phyloP scores from a whole-genome alignment of 2,797 vertebrate genomes.

The Lepidocolaptes lacrymiger region DNA sequence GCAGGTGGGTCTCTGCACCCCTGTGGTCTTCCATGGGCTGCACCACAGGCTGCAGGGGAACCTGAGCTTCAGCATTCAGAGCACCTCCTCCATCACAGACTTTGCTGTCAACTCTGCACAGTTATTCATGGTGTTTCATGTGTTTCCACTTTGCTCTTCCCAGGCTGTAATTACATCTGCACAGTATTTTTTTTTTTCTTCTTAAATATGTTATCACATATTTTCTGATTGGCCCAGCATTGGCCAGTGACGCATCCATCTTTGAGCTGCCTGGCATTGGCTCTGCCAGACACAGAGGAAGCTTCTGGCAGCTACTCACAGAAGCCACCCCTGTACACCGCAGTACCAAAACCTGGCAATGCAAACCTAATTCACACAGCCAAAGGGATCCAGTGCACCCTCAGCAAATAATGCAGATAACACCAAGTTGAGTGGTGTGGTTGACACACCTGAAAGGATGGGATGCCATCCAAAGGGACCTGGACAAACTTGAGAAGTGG shows the following conservation, averaged over 20 bases:
- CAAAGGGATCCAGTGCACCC: too few species aligned
- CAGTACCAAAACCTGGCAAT: neutral
- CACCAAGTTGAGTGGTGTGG: fast-evolving
- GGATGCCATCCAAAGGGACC: neutral
- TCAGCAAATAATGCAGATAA: neutral
- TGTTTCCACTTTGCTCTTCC: neutral
- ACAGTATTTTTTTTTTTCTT: neutral
- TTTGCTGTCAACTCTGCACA: neutral
- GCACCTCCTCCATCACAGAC: neutral
- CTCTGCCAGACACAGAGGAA: neutral
- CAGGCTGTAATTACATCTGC: neutral
- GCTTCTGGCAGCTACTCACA: neutral
- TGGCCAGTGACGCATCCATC: neutral
- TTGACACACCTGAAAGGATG: neutral
- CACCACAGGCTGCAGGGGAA: neutral
- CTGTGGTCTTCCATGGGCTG: neutral
- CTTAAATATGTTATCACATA: neutral
- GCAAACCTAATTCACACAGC: too few species aligned
- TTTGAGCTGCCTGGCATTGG: neutral
- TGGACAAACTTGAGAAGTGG: neutral
- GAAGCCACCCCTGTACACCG: neutral
- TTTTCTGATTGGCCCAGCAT: neutral
- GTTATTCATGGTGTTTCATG: neutral
- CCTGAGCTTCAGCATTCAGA: neutral
- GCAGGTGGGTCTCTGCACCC: neutral